Conservation (phyloP, 1,140 invertebrate genomes). For the Penaeus japonicus region DNA sequence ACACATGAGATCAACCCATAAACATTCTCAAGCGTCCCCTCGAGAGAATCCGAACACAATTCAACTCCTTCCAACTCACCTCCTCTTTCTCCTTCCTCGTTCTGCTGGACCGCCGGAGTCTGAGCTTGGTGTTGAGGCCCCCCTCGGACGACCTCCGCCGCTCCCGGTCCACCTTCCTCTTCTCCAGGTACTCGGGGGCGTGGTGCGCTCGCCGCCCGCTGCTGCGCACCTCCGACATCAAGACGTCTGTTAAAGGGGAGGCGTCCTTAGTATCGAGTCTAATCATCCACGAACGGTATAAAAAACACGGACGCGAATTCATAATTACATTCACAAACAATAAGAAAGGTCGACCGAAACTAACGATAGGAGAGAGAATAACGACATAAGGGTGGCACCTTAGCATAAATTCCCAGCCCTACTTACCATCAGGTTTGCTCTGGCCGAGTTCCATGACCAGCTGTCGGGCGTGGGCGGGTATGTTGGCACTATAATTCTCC, state of each 20-base stretch:
- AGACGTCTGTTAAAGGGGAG: background rate
- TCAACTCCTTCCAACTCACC: slow-evolving; percentile 60
- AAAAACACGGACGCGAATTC: background rate
- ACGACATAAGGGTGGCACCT: too few species aligned
- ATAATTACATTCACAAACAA: too few species aligned
- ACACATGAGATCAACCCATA: background rate
- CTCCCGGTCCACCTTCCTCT: slow-evolving; percentile 69
- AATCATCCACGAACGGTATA: background rate
- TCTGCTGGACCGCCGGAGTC: slow-evolving; percentile 68
- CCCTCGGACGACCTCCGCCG: slow-evolving; percentile 76
- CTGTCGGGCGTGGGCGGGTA: slow-evolving; percentile 91
- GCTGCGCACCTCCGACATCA: slow-evolving; percentile 4
- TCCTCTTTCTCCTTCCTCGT: slow-evolving; percentile 63
- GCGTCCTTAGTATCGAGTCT: too few species aligned
- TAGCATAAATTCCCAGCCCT: too few species aligned
- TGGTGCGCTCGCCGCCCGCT: slow-evolving; percentile 67
- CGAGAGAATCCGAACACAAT: background rate
- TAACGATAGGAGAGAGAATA: too few species aligned
- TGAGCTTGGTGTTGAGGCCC: slow-evolving; percentile 70
- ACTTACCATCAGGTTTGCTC: slow-evolving; percentile 51
- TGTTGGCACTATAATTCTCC: slow-evolving; percentile 92
- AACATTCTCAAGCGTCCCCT: too few species aligned
- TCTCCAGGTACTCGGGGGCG: slow-evolving; percentile 90
- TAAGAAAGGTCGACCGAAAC: background rate
- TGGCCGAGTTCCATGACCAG: slow-evolving; percentile 92